These are phyloP conservation scores for Anaspis maculata DNA, from an alignment of 2,888 invertebrate genomes.

Conservation along the genomic window DNA sequence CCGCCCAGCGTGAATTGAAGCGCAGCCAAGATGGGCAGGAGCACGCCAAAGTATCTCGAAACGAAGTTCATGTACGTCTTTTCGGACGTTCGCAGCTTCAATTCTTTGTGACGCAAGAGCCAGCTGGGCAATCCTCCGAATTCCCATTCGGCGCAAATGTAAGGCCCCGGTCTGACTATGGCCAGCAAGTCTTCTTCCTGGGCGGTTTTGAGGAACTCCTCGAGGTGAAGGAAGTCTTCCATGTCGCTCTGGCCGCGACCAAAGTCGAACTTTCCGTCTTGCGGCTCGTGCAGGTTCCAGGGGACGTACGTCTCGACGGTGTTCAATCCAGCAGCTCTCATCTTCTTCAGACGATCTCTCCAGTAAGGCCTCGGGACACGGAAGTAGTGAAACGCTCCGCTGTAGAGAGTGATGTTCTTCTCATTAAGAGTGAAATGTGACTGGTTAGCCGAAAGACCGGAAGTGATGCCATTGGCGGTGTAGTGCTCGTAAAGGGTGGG, in stretches of 20 bases:
- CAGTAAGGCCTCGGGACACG: slow-evolving; percentile 70
- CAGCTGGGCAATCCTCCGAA: slow-evolving; percentile 39
- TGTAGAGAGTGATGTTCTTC: slow-evolving; percentile 39
- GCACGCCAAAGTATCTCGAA: slow-evolving; percentile 56
- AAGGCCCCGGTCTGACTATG: slow-evolving; percentile 80
- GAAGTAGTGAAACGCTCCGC: slow-evolving; percentile 74
- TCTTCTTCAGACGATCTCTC: slow-evolving; percentile 67
- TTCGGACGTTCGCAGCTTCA: slow-evolving; percentile 41
- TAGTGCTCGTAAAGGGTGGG: slow-evolving; percentile 44
- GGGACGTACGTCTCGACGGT: slow-evolving; percentile 78
- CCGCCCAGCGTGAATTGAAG: slow-evolving; percentile 61
- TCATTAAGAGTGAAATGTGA: slow-evolving; percentile 40
- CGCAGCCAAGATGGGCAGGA: slow-evolving; percentile 45
- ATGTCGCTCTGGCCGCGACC: slow-evolving; percentile 53
- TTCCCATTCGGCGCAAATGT: slow-evolving; percentile 88
- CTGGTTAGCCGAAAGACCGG: slow-evolving; percentile 29
- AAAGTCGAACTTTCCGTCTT: slow-evolving; percentile 42
- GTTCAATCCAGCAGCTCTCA: slow-evolving; percentile 78
- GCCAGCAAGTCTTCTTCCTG: slow-evolving; percentile 59
- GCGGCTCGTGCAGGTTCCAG: slow-evolving; percentile 82
- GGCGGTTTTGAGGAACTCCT: slow-evolving; percentile 62
- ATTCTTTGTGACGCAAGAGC: slow-evolving; percentile 40
- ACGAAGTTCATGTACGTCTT: slow-evolving; percentile 42
- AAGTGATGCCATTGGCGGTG: slow-evolving; percentile 33
- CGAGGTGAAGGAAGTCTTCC: slow-evolving; percentile 47